Evolutionary conservation across 1,140 invertebrate species (phyloP).

Genomic region (Radopholus similis): DNA sequence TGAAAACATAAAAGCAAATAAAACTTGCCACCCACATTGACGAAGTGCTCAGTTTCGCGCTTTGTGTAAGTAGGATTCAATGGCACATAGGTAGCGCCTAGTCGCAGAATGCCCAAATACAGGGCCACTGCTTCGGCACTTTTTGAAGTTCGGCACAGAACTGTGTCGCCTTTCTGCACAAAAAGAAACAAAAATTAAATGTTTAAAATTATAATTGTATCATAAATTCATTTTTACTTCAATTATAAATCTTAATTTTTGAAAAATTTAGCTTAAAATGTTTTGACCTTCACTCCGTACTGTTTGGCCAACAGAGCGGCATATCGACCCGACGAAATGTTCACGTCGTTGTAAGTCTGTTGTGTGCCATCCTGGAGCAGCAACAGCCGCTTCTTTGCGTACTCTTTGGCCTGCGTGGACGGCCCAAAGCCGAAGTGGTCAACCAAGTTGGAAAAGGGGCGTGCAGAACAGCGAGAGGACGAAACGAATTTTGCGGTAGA

Average conservation of each 20-base stretch:
- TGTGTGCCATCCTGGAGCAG: constrained; percentile 27
- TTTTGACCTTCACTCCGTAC: constrained; percentile 44
- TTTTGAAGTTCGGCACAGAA: constrained; percentile 51
- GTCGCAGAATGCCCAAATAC: constrained; percentile 49
- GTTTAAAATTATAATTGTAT: too few relatives aligned
- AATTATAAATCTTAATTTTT: constrained; percentile 15
- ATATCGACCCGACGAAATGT: constrained; percentile 42
- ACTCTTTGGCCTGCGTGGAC: constrained; percentile 23
- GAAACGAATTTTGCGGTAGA: too few relatives aligned
- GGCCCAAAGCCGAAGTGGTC: constrained; percentile 26
- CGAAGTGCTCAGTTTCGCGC: constrained; percentile 55
- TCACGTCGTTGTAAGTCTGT: constrained; percentile 45
- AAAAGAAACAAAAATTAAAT: constrained; percentile 16
- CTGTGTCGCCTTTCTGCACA: constrained; percentile 54
- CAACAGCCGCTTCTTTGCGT: constrained; percentile 29
- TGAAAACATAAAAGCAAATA: too few relatives aligned
- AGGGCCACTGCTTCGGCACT: constrained; percentile 46
- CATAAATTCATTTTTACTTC: neutral
- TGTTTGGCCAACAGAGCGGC: constrained; percentile 38
- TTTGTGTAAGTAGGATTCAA: constrained; percentile 54
- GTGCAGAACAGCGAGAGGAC: too few relatives aligned
- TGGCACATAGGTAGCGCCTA: constrained; percentile 57
- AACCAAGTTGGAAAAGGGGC: constrained; percentile 34
- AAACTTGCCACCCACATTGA: constrained; percentile 34
- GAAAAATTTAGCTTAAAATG: neutral